Conservation (phyloP, 2,888 invertebrate genomes). For the Apamea anceps region DNA sequence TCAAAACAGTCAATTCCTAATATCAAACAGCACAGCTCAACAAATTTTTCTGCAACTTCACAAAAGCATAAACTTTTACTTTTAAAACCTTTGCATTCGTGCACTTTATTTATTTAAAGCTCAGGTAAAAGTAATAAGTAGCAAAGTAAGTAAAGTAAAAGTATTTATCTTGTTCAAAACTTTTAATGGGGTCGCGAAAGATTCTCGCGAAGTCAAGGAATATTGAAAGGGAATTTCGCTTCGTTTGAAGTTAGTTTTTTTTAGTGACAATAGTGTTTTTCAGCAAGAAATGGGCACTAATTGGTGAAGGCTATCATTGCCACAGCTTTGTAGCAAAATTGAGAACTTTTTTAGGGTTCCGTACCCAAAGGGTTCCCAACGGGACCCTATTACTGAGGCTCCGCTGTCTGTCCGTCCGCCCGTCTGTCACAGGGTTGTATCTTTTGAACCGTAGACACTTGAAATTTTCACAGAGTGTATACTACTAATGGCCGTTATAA, state of each 20-base stretch:
- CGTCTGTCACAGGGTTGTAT: neutral
- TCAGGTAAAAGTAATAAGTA: slow-evolving; percentile 39
- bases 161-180: slow-evolving; percentile 65
- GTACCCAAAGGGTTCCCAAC: neutral
- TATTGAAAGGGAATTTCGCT: slow-evolving; percentile 19
- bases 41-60: neutral
- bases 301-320: slow-evolving; percentile 14
- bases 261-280: slow-evolving; percentile 4
- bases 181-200: slow-evolving; percentile 66
- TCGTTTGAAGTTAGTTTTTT: slow-evolving; percentile 22
- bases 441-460: neutral
- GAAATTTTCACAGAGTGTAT: neutral
- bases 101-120: slow-evolving; percentile 41
- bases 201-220: slow-evolving; percentile 35
- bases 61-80: slow-evolving; percentile 21
- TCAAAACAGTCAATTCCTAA: neutral
- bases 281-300: neutral
- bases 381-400: neutral
- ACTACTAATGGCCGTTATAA: no score
- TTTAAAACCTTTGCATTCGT: slow-evolving; percentile 28
- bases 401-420: neutral
- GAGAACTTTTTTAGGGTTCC: neutral
- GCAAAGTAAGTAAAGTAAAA: no score
- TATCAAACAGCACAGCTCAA: neutral
- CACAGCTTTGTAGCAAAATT: neutral